Base-by-base conservation (phyloP, 2,113 vertebrate species). In the Pachypanchax playfairii region DNA sequence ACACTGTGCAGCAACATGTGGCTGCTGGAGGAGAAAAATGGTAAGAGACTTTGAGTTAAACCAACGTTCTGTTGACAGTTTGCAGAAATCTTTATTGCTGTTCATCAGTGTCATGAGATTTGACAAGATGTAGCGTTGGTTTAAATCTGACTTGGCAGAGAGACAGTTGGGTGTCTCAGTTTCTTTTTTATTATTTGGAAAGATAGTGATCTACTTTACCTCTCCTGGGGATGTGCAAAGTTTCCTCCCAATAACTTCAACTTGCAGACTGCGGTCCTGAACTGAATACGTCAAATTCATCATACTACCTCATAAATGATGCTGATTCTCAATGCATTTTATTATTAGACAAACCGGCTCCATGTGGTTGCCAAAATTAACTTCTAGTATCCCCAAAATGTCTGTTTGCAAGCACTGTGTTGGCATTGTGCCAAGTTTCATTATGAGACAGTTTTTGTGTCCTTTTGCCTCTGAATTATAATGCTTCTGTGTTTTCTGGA, bases 1-100 rank as follows among this genome's bases (percentile, higher is more conserved):
- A 98, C 91, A 98, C 96, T 0, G 95, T 99, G 54, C 96, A 97
- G 82, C 97, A 99, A 82, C 97, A 99, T 6, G 88, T 94, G 44
- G 94, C 94, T 5, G 86, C 95, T 0, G 87, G 90, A 0, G 95
- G 94, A 18, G 93, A 95, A 77, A 98, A 97, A 82, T 99, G 97
- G 97, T 98, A 83, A 94, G 93, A 14, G 6, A 42, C 33, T 35
- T 35, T 35, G 33, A 35, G 5, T 35, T 35, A 35, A 12, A n/a
- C n/a, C n/a, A n/a, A n/a, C n/a, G n/a, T n/a, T n/a, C n/a, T n/a
- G n/a, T n/a, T n/a, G n/a, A n/a, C n/a, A n/a, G n/a, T n/a, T n/a
- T n/a, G n/a, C n/a, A n/a, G n/a, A n/a, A n/a, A n/a, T n/a, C n/a
- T n/a, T n/a, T n/a, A n/a, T n/a, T n/a, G n/a, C n/a, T n/a, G n/a